Evolutionary conservation across 1,140 invertebrate genomes (phyloP).

Genomic region (Copidosoma floridanum): DNA sequence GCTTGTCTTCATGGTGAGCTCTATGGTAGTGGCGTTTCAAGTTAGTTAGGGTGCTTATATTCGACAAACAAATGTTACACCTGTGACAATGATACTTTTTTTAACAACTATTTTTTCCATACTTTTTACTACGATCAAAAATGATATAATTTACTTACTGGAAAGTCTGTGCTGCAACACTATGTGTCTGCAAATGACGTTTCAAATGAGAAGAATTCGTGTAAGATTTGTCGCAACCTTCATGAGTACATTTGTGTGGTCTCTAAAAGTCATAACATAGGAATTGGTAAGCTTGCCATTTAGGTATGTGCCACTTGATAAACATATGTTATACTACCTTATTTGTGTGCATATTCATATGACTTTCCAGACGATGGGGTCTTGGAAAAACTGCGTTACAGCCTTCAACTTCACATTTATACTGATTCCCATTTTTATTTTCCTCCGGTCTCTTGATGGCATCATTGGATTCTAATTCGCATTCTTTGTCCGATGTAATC

Average conservation of each 20-base stretch:
- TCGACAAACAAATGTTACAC: conserved; percentile 12
- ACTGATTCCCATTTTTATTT: not conserved
- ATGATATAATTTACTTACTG: conserved; percentile 23
- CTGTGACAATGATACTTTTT: conserved; percentile 7
- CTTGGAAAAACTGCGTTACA: conserved; percentile 10
- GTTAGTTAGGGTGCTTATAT: conserved; percentile 18
- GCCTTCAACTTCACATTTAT: conserved; percentile 3
- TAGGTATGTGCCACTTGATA: no score
- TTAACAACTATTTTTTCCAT: no score
- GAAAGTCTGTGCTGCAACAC: not conserved
- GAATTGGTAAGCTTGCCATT: no score
- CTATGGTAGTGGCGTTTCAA: conserved; percentile 24
- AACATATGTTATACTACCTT: no score
- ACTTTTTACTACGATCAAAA: no score
- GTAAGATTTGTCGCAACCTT: conserved; percentile 24
- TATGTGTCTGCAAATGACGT: conserved; percentile 21
- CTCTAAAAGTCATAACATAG: conserved; percentile 16
- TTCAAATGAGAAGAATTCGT: conserved; percentile 17
- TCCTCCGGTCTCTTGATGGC: not conserved
- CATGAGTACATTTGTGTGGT: conserved; percentile 18
- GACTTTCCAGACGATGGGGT: conserved; percentile 6
- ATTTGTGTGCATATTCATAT: conserved; percentile 13
- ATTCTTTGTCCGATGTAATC: no score
- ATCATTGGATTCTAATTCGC: not conserved
- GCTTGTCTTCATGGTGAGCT: conserved; percentile 13